Evolutionary conservation across 2,113 vertebrate genomes (phyloP), one percentile per base, ranked within the genome.

Genomic region (Alaudala cheleensis): DNA sequence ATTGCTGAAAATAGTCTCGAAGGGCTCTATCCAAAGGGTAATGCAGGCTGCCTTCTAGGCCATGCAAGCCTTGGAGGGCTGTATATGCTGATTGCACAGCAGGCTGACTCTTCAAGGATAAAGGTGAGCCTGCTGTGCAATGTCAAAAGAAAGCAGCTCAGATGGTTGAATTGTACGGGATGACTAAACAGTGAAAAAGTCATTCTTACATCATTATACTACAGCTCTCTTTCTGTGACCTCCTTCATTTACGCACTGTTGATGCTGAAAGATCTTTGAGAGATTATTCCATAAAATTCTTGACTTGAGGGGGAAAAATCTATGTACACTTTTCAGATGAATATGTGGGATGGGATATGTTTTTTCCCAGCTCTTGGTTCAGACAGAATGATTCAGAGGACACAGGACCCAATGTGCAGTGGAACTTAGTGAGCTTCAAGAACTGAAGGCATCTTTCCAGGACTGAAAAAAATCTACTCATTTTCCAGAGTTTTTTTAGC

Each of bases 41-140:
- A 81, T 47, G 54, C 74, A 72, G 84, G 26, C 70, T 95, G 81
- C 53, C 90, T 95, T 89, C 50, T 92, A 93, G 94, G 96, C 93
- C 92, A 89, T 8, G 12, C 88, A 61, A 82, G 86, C 91, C 94
- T 95, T 81, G 86, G 78, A 91, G 93, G 77, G 84, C 86, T 40
- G 11, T 81, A 44, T 84, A 85, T 92, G 93, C 83, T 92, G 93
- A 93, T 76, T 92, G 74, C 91, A 82, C 90, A 96, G 94, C 86
- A 94, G 74, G 90, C 49, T 88, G 67, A 39, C 60, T 64, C 81
- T 96, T 85, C 71, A 58, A 92, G 86, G 93, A 87, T 79, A 80
- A 91, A 95, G 74, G 81, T 78, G 70, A 89, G 73, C 51, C 65
- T 76, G 86, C 86, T 93, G 70, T 82, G 88, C 92, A 95, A 25